Evolutionary conservation across 2,113 vertebrate species (phyloP).

Genomic region (Petaurus breviceps): DNA sequence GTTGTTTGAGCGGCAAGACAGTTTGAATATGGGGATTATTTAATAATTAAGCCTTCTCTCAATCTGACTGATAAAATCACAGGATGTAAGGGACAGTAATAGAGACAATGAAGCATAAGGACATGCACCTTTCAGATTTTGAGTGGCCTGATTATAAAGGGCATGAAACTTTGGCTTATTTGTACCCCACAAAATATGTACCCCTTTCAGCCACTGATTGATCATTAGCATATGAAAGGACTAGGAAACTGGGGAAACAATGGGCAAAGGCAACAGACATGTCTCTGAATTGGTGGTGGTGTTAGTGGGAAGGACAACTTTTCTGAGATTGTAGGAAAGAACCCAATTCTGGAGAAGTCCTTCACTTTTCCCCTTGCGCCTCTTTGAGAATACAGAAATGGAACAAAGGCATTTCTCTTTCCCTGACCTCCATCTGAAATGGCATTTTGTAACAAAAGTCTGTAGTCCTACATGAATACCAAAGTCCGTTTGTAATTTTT

Average conservation of each 20-base stretch:
- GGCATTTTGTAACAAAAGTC: not conserved
- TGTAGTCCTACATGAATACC: not conserved
- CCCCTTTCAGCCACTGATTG: not conserved
- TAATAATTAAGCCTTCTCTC: not conserved
- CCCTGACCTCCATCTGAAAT: not conserved
- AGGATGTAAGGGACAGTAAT: not conserved
- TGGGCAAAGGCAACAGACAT: not conserved
- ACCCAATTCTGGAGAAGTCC: not conserved
- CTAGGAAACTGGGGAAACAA: not conserved
- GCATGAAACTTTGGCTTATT: not conserved
- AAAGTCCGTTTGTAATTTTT: not conserved
- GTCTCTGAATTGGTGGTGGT: too few species aligned
- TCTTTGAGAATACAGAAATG: not conserved
- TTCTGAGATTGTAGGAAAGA: not conserved
- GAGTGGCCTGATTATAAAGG: not conserved
- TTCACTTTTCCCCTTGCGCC: not conserved
- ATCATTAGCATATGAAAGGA: not conserved
- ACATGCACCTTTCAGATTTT: not conserved
- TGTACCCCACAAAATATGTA: not conserved
- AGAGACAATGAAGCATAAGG: not conserved
- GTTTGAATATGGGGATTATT: not conserved
- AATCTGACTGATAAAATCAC: not conserved
- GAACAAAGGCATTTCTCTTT: not conserved
- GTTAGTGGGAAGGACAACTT: too few species aligned
- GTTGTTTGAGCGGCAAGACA: not conserved